Evolutionary conservation across 2,797 vertebrate genomes (phyloP).

Genomic region (Heliangelus exortis): DNA sequence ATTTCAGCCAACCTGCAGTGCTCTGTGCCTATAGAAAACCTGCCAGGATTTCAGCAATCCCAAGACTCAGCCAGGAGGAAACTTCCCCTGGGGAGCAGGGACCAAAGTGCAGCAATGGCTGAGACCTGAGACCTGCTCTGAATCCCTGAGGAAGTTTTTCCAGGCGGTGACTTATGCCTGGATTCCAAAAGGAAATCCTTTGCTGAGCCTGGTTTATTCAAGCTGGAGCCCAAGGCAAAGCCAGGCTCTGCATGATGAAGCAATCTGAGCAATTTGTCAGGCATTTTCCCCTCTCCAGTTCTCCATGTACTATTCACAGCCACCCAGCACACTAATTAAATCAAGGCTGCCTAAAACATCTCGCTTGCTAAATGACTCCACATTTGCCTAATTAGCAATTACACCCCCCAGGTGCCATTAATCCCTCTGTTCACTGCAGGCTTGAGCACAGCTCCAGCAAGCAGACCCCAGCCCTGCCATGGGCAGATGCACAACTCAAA

Average conservation of each 20-base stretch:
- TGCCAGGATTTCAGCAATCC: background rate
- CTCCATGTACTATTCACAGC: background rate
- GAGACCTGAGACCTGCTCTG: background rate
- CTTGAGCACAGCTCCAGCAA: background rate
- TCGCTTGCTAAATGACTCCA: constrained; percentile 1
- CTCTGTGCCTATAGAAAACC: background rate
- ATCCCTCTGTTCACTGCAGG: background rate
- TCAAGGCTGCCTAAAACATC: background rate
- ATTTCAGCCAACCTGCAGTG: background rate
- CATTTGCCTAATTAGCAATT: constrained; percentile 35
- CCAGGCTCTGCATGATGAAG: background rate
- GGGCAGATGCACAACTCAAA: background rate
- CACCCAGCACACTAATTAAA: background rate
- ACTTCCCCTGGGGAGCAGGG: background rate
- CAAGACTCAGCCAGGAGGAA: background rate
- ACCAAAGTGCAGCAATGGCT: background rate
- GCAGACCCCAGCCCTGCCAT: background rate
- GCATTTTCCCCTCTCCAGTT: background rate
- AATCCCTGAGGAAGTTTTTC: background rate
- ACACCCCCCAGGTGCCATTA: constrained; percentile 1
- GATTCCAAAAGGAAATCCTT: background rate
- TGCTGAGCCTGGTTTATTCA: background rate
- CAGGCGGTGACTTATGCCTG: background rate
- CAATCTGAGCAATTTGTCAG: background rate
- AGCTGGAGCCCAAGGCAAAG: background rate